Evolutionary conservation across 2,888 invertebrate genomes (phyloP).

Genomic region (Aproaerema taeniolella): DNA sequence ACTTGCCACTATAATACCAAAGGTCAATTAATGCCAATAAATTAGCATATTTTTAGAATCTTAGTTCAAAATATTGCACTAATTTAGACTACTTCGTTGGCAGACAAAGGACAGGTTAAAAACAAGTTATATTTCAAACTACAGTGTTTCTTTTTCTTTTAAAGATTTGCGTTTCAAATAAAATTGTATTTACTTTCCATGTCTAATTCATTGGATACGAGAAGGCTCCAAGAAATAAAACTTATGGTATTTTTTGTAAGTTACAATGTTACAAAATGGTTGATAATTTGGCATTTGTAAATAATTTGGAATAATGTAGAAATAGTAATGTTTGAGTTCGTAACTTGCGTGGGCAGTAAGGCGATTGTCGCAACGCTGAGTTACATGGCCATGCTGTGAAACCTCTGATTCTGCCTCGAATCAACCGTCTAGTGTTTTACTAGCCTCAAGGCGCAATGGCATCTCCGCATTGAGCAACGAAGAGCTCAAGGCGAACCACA

Average conservation of each 20-base stretch:
- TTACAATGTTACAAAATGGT: conserved; percentile 2
- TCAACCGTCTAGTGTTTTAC: conserved; percentile 45
- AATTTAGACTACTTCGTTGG: too few species aligned
- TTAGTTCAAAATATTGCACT: too few species aligned
- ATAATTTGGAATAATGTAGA: neutral
- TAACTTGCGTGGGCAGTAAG: conserved; percentile 31
- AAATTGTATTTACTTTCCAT: conserved; percentile 30
- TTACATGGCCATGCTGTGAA: conserved; percentile 34
- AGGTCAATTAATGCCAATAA: conserved; percentile 17
- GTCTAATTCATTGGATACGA: conserved; percentile 33
- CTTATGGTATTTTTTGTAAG: too few species aligned
- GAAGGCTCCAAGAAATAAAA: too few species aligned
- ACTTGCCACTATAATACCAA: conserved; percentile 10
- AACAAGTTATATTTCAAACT: too few species aligned
- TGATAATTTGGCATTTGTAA: neutral
- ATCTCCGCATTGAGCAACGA: conserved; percentile 57
- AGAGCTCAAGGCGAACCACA: conserved; percentile 59
- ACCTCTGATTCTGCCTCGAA: conserved; percentile 43
- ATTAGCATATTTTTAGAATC: conserved; percentile 11
- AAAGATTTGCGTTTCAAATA: conserved; percentile 8
- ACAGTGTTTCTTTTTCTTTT: too few species aligned
- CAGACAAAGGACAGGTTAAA: neutral
- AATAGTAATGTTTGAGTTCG: neutral
- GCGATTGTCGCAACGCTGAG: conserved; percentile 33
- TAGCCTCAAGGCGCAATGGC: conserved; percentile 41